Evolutionary conservation across 2,113 vertebrate species (phyloP).

Genomic region (Sisor rabdophorus): DNA sequence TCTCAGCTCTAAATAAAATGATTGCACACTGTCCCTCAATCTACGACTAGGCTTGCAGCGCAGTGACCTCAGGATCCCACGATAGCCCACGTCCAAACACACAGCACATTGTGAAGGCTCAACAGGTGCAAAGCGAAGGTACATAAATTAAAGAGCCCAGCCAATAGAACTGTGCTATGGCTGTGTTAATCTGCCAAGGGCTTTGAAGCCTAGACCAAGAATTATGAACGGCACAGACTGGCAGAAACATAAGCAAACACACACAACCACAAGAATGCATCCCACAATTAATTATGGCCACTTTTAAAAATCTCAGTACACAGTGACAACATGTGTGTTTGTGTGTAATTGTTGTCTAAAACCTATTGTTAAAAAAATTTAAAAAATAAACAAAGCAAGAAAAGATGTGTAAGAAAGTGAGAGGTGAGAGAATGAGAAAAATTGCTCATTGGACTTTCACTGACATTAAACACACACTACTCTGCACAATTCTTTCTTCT

Average conservation of each 20-base stretch:
- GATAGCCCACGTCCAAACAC: conserved; percentile 50
- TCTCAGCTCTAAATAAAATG: conserved; percentile 48
- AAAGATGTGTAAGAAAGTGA: conserved; percentile 24
- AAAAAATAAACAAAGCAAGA: conserved; percentile 1
- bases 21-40: conserved; percentile 36
- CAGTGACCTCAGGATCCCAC: conserved; percentile 43
- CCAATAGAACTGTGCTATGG: conserved; percentile 56
- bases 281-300: conserved; percentile 11
- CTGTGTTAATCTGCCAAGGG: conserved; percentile 66
- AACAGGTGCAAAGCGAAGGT: conserved; percentile 68
- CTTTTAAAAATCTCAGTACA: background rate
- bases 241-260: conserved; percentile 48
- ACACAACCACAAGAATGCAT: conserved; percentile 13
- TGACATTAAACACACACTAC: conserved; percentile 12
- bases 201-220: conserved; percentile 62
- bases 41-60: conserved; percentile 43
- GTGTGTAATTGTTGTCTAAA: conserved; percentile 14
- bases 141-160: conserved; percentile 64
- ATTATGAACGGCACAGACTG: conserved; percentile 54
- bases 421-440: conserved; percentile 15
- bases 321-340: background rate
- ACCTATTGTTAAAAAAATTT: conserved; percentile 16
- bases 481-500: background rate
- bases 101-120: conserved; percentile 50
- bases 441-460: conserved; percentile 1